A percentile compares a stretch with the other conserved stretches of the same genome.
phyloP scores from a whole-genome alignment of 2,888 invertebrate genomes.

The Acanthosepion lycidas region DNA sequence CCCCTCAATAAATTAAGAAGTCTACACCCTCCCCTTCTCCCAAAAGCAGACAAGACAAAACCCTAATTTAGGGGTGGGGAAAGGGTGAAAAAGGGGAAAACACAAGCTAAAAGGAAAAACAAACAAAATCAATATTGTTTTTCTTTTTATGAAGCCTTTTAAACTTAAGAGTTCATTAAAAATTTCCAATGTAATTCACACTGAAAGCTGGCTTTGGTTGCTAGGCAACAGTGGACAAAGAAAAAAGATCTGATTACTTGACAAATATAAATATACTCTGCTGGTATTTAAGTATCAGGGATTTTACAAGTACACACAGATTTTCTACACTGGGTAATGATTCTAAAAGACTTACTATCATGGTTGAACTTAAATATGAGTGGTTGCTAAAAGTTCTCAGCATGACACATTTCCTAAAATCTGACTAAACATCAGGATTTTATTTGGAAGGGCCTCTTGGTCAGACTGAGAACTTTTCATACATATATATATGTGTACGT shows the following conservation, averaged over 20 bases:
- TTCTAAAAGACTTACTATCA: no score
- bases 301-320: background rate
- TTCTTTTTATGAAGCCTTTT: conserved; percentile 7
- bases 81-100: background rate
- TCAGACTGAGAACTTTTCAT: no score
- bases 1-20: background rate
- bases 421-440: no score
- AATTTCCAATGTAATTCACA: background rate
- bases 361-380: no score
- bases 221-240: background rate
- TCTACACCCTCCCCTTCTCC: background rate
- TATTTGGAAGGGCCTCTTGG: no score
- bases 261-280: background rate
- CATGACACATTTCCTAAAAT: no score
- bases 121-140: background rate
- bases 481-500: no score
- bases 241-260: background rate
- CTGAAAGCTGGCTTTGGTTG: background rate
- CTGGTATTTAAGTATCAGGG: background rate
- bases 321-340: background rate
- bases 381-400: no score
- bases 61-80: background rate
- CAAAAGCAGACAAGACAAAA: background rate
- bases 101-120: background rate
- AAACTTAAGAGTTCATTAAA: background rate